Base-by-base conservation (phyloP, 2,113 vertebrate genomes). In the Phocoena phocoena region DNA sequence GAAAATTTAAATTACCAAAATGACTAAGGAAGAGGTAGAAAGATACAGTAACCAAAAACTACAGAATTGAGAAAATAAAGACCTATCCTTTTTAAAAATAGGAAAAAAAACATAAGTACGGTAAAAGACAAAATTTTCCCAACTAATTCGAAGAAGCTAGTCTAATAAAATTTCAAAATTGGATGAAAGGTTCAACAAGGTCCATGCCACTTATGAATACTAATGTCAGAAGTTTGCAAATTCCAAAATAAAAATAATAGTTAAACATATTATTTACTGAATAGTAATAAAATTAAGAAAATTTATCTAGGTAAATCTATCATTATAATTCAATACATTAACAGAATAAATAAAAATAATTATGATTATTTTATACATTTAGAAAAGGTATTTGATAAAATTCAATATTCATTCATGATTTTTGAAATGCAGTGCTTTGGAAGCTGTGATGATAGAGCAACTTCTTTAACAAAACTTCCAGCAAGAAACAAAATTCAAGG, bases 181-280 rank as follows among this genome's bases (percentile, higher is more conserved):
- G 23, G 31, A 90, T 71, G 38, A 84, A 84, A 84, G 20, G 8
- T 28, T 92, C 11, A 41, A 41, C 20, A 84, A 65, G 9, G 36
- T 79, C 38, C 21, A 96, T 67, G 5, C 13, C 6, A 55, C 18
- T 23, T 36, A 60, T 47, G 23, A 38, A 74, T 67, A 80, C 25
- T 47, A 53, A 85, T 53, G 13, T 67, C 44, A 60, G n/a, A 68
- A 62, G 15, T 92, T 8, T 67, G 33, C 6, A 93, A 68, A 90
- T 90, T 90, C n/a, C 15, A 82, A 77, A 38, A 77, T n/a, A 77
- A 88, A 84, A 76, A 47, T 62, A 90, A 68, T 88, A 79, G 67
- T 84, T 79, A 71, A 81, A 88, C 8, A 88, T 5, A 92, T 79
- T 11, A 47, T 41, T 71, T 36, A 67, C 84, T 88, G 84, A 97